Base-by-base conservation (phyloP, 2,113 vertebrate genomes). In the Pseudopipra pipra region DNA sequence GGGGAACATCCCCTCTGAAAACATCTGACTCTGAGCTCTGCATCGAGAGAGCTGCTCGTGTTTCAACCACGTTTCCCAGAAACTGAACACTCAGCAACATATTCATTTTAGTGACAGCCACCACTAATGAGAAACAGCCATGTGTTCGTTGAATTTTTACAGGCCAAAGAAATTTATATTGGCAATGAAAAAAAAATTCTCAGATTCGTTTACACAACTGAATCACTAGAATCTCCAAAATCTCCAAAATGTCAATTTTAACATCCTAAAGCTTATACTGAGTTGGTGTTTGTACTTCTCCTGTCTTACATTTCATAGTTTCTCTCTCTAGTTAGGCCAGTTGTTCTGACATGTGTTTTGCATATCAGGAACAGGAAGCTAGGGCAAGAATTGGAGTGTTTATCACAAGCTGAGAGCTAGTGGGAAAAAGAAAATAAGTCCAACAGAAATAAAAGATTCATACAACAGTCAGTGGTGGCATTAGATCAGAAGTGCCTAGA, bases 21-120 rank as follows among this genome's bases (percentile, higher is more conserved):
- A 92, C 93, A 96, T 97, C 94, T 96, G 96, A 97, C 95, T 97
- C 33, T 1, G 41, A 96, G 93, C 94, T 94, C 93, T 89, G 95
- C 93, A 89, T 95, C 0, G 6, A 96, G 95, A 89, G 87, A 91
- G 68, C 90, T 90, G 90, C 95, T 97, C 96, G 84, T 88, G 88
- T 97, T 97, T 97, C 97, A 97, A 97, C 95, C 97, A 96, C 87
- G 62, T 97, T 97, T 97, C 96, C 93, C 97, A 97, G 97, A 97
- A 97, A 97, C 96, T 96, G 96, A 97, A 97, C 94, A 97, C 96
- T 97, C 96, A 97, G 97, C 97, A 97, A 96, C 95, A 90, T 97
- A 97, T 96, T 98, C 91, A 95, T 97, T 96, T 96, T 96, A 93
- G 87, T 97, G 97, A 97, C 96, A 97, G 86, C 95, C 96, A 96